phyloP scores from a whole-genome alignment of 2,797 vertebrate genomes.

The Synaphobranchus kaupii region DNA sequence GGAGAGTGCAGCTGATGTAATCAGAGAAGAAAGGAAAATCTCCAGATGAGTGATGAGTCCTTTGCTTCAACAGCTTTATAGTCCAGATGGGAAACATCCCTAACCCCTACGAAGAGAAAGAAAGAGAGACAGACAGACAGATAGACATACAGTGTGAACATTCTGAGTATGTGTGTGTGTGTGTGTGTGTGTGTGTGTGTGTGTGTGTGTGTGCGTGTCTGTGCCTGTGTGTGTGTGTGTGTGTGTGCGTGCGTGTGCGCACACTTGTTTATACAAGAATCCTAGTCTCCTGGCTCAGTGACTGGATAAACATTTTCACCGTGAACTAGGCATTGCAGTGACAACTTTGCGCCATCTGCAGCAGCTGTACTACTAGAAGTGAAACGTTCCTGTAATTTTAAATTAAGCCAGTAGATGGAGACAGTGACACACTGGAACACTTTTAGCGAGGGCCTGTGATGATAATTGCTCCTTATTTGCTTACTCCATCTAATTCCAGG shows the following conservation, averaged over 20 bases:
- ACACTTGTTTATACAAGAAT: not conserved
- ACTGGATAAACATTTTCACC: not conserved
- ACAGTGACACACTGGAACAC: not conserved
- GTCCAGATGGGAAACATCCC: not conserved
- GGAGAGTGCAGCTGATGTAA: not conserved
- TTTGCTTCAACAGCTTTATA: not conserved
- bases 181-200: not conserved
- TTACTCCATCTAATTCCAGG: not conserved
- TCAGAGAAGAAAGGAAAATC: not conserved
- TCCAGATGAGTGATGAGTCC: constrained; percentile 2
- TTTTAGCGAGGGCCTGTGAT: not conserved
- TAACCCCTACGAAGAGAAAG: not conserved
- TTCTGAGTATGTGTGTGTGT: not conserved
- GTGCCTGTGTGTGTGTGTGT: not conserved
- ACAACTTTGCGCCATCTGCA: not conserved
- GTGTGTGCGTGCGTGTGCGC: not conserved
- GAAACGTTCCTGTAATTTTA: not conserved
- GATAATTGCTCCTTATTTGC: not conserved
- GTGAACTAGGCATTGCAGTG: not conserved
- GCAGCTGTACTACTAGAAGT: not conserved
- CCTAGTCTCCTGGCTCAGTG: constrained; percentile 1
- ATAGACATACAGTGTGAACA: not conserved
- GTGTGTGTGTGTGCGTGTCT: not conserved
- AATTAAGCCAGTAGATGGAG: not conserved
- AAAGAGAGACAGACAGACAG: not conserved